A percentile compares a stretch with the other conserved stretches of the same genome.
Evolutionary conservation across 2,888 invertebrate genomes (phyloP).

Genomic region (Pediacus dermestoides): DNA sequence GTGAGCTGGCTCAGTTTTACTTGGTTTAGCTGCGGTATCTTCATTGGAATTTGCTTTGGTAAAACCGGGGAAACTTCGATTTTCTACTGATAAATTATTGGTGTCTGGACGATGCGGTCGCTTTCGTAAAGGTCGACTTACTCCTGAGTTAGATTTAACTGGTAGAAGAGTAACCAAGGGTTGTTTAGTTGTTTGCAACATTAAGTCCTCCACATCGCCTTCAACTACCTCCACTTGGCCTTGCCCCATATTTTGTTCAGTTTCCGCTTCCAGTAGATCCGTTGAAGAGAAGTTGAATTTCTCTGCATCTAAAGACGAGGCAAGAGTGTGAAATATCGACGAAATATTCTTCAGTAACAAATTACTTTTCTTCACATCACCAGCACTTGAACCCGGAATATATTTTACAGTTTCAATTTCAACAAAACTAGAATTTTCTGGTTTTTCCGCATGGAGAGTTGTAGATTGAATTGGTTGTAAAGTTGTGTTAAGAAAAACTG

Average conservation of each 20-base stretch:
- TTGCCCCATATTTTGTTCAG: constrained; percentile 34
- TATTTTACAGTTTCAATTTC: constrained; percentile 32
- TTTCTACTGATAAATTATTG: constrained; percentile 31
- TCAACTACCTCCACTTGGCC: constrained; percentile 47
- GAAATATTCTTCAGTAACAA: constrained; percentile 60
- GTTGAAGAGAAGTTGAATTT: constrained; percentile 17
- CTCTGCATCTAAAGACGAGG: constrained; percentile 53
- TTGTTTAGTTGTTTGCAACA: constrained; percentile 42
- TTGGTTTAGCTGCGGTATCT: constrained; percentile 2
- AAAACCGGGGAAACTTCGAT: constrained; percentile 39
- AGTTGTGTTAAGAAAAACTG: constrained; percentile 12
- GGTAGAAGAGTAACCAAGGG: constrained; percentile 68
- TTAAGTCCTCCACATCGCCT: constrained; percentile 41
- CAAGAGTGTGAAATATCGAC: constrained; percentile 61
- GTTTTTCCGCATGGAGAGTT: constrained; percentile 17
- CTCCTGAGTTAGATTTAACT: constrained; percentile 74
- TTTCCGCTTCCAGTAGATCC: constrained; percentile 16
- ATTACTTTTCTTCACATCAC: constrained; percentile 38
- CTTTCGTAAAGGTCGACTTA: constrained; percentile 67
- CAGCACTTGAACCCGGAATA: constrained; percentile 3
- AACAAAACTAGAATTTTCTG: constrained; percentile 29
- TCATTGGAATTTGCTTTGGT: constrained; percentile 8
- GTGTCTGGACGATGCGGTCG: constrained; percentile 52
- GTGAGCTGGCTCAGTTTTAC: constrained; percentile 8
- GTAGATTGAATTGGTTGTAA: constrained; percentile 11